These are phyloP conservation scores for Tetrax tetrax DNA, from an alignment of 2,113 vertebrate genomes.

Conservation along the genomic window DNA sequence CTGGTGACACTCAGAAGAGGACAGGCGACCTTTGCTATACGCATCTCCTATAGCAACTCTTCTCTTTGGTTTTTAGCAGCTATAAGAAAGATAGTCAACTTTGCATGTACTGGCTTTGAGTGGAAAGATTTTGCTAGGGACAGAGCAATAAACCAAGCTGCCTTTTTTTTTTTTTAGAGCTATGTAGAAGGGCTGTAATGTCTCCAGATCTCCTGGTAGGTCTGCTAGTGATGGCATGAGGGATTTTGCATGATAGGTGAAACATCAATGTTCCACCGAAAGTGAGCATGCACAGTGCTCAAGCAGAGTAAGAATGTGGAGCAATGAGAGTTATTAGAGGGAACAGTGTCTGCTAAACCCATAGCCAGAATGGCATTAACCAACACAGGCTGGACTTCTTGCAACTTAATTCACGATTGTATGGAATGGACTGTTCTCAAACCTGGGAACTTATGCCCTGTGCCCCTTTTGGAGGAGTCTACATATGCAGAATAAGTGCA, in stretches of 20 bases:
- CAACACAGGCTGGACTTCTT: background rate
- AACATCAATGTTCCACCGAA: background rate
- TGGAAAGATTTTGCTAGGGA: background rate
- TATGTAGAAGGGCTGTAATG: background rate
- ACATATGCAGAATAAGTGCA: background rate
- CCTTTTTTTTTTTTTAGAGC: background rate
- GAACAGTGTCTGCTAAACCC: background rate
- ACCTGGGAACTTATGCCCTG: background rate
- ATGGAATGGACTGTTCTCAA: slow-evolving; percentile 7
- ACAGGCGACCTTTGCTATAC: background rate
- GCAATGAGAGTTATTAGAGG: background rate
- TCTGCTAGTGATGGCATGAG: background rate
- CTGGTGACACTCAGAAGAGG: background rate
- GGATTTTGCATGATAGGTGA: background rate
- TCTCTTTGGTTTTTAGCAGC: background rate
- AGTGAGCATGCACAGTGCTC: background rate
- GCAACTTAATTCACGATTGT: background rate
- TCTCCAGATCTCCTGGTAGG: background rate
- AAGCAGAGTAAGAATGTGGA: background rate
- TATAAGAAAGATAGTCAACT: background rate
- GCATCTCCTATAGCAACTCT: background rate
- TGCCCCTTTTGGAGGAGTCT: background rate
- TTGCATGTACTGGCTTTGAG: background rate
- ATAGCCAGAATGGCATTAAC: background rate
- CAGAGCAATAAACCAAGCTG: background rate